Evolutionary conservation across 2,888 invertebrate species (phyloP), one percentile per base, ranked within the genome.

Genomic region (Thymelicus lineola): DNA sequence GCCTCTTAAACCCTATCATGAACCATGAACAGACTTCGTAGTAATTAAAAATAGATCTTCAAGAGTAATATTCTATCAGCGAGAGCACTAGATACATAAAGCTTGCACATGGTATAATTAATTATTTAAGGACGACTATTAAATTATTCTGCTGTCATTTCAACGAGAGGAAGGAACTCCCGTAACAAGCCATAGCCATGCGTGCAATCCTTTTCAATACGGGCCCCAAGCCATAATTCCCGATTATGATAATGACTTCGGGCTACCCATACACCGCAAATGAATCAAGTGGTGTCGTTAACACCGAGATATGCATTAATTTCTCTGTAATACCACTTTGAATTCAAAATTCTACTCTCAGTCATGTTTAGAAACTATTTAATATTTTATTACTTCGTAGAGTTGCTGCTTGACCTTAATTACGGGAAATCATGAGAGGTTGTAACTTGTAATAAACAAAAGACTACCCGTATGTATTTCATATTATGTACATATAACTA

Each of bases 171-270:
- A 81, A 79, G 78, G 77, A 80, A 76, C 73, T 77, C 78, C 67
- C 75, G 78, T 84, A 83, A 83, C 83, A 82, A 83, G 83, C 76
- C 78, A 79, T 81, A 74, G 77, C 77, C 74, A 76, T 78, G 79
- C 80, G 75, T 79, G 73, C 80, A 79, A 81, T 79, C 80, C 82
- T 82, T 82, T 81, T 81, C 79, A 80, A 77, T 71, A 74, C 68
- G 62, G 69, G 70, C 75, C 71, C 42, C 77, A 71, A 72, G 75
- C 78, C 79, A 78, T 81, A 82, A 84, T 78, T 77, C 76, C 77
- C 81, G 83, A 81, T 86, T 85, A 85, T 84, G 82, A 74, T 85
- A 83, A 86, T 86, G 79, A 75, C 74, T 71, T 71, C 75, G 75
- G 76, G 78, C 75, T 72, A 74, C 76, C 73, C 72, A 72, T 75